Evolutionary conservation across 2,797 vertebrate species (phyloP).

Genomic region (Mergus octosetaceus): DNA sequence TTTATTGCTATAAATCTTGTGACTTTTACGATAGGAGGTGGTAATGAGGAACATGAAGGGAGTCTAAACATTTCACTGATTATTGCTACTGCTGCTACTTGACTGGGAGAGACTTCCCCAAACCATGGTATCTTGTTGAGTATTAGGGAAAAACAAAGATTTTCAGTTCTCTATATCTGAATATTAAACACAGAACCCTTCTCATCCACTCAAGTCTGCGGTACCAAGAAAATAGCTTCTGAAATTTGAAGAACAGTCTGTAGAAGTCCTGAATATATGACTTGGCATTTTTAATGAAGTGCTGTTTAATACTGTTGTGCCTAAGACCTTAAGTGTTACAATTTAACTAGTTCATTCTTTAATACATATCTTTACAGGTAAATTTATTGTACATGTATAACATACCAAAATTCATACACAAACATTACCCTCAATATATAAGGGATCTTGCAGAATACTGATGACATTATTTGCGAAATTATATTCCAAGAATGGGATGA

Average conservation of each 20-base stretch:
- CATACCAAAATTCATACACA: background rate
- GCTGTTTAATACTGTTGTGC: background rate
- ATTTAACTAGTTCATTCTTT: background rate
- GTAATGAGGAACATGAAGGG: background rate
- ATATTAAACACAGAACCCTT: background rate
- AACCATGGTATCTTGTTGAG: background rate
- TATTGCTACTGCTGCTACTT: background rate
- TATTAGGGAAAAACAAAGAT: background rate
- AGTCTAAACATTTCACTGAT: background rate
- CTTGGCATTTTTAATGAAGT: background rate
- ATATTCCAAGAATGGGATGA: background rate
- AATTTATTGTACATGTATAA: background rate
- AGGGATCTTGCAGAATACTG: background rate
- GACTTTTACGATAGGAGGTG: background rate
- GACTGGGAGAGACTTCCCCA: background rate
- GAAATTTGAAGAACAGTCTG: background rate
- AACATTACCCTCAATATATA: background rate
- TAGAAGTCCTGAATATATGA: background rate
- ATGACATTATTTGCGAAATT: background rate
- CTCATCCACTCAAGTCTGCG: background rate
- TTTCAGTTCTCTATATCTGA: background rate
- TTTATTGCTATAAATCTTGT: background rate
- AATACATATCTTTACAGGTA: background rate
- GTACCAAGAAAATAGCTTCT: background rate
- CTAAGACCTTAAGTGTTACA: background rate